Evolutionary conservation across 2,888 invertebrate species (phyloP), one percentile per base, ranked within the genome.

Genomic region (Drosophila acutilabella): DNA sequence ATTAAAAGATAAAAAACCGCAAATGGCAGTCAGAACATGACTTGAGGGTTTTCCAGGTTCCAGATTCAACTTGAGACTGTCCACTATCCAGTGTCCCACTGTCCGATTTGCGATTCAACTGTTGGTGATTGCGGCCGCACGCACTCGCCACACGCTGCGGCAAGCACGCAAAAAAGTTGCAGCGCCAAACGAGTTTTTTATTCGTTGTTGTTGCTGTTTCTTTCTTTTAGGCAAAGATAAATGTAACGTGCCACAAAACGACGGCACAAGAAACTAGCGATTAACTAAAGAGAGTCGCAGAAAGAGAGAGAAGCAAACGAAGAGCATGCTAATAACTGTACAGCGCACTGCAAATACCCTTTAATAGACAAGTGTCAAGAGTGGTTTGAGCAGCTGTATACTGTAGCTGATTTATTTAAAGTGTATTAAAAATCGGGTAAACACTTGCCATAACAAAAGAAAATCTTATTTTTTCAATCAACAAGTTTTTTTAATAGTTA

Each of bases 71-170:
- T 72, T 52, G 16, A 44, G 74, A 45, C 56, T 47, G 52, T 6
- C 51, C 36, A 13, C 11, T 36, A 4, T 36, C 36, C 4, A 36
- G 1, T 36, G 36, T 36, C 30, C 30, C 30, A 8, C 13, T 36
- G 11, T 36, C 11, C 11, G 13, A 11, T 36, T 64, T 30, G 30
- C 30, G 73, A 50, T 72, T 60, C 50, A 38, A 64, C 47, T 53
- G 23, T 6, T 48, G 62, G 60, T 82, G 83, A 82, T 82, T 80
- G 73, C 69, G 67, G 68, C 61, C 81, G 53, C 83, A 83, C 81
- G 81, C 86, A 82, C 83, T 73, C 54, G 73, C 82, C 81, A 76
- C 81, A 81, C 79, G 81, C 81, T 81, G 84, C 26, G 78, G 82
- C 82, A 71, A 70, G 41, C 64, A 66, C 54, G 71, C 77, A 79